Evolutionary conservation across 1,140 invertebrate genomes (phyloP).

Genomic region (Batillaria attramentaria): DNA sequence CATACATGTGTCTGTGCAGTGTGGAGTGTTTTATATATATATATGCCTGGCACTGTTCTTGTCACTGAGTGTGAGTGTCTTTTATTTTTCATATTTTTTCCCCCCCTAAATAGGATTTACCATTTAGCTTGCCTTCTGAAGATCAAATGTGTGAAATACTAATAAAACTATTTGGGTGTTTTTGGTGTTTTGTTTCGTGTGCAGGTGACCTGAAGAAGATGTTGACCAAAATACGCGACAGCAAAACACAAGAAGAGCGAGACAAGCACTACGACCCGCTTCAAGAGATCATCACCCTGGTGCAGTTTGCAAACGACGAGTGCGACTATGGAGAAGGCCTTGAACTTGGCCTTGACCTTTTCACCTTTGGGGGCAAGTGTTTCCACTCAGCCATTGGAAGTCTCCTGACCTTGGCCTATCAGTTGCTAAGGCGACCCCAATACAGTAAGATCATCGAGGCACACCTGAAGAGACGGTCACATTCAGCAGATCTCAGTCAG

Average conservation of each 20-base stretch:
- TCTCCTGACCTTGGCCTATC: constrained; percentile 84
- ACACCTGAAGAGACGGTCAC: constrained; percentile 78
- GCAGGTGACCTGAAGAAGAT: constrained; percentile 82
- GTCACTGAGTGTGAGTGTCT: too few relatives aligned
- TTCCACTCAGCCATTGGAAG: constrained; percentile 79
- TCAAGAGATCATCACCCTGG: constrained; percentile 74
- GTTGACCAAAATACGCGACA: constrained; percentile 79
- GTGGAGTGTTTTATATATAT: too few relatives aligned
- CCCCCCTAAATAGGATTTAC: too few relatives aligned
- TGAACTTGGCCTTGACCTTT: constrained; percentile 89
- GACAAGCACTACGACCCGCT: constrained; percentile 78
- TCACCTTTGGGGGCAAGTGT: constrained; percentile 76
- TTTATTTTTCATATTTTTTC: too few relatives aligned
- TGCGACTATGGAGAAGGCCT: constrained; percentile 94
- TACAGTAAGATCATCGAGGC: constrained; percentile 83
- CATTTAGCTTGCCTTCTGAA: too few relatives aligned
- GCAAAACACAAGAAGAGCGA: constrained; percentile 76
- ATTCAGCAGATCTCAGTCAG: constrained; percentile 54
- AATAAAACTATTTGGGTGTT: too few relatives aligned
- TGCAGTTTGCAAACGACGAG: constrained; percentile 92
- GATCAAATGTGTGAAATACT: too few relatives aligned
- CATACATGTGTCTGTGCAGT: too few relatives aligned
- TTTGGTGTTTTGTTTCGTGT: too few relatives aligned
- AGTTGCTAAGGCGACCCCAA: constrained; percentile 80
- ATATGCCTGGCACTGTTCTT: too few relatives aligned